Percentiles rank a stretch among this genome's conserved stretches.
Conservation (phyloP, 2,113 vertebrate genomes). For the Colius striatus region DNA sequence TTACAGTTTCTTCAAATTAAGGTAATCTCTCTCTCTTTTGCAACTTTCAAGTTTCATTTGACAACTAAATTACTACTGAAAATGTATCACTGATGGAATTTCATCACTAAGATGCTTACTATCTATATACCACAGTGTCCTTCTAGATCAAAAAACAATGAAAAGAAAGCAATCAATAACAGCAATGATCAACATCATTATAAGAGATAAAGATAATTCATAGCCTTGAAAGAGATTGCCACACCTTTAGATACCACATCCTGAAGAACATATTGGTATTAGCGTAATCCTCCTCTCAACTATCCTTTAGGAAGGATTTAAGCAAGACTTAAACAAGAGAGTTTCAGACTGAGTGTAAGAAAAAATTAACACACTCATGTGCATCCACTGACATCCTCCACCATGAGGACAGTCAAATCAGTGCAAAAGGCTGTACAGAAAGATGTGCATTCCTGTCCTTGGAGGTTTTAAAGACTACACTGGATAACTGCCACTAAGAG, state of each 20-base stretch:
- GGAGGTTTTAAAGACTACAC: not conserved
- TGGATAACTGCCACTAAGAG: fast-evolving
- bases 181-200: not conserved
- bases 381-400: fast-evolving
- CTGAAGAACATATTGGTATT: not conserved
- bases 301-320: not conserved
- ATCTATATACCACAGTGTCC: not conserved
- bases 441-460: not conserved
- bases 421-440: not conserved
- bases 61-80: not conserved
- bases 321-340: not conserved
- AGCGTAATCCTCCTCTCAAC: not conserved
- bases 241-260: not conserved
- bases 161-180: not conserved
- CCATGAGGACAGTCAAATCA: not conserved
- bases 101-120: not conserved
- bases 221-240: not conserved
- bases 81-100: not conserved
- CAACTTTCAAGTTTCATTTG: not conserved
- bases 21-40: not conserved
- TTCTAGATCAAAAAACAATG: not conserved
- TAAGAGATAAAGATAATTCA: not conserved
- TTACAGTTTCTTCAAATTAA: not conserved
- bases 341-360: not conserved
- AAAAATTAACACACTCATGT: not conserved